These are phyloP conservation scores for Mormoops blainvillei DNA, from an alignment of 2,113 vertebrate genomes.

Conservation along the genomic window DNA sequence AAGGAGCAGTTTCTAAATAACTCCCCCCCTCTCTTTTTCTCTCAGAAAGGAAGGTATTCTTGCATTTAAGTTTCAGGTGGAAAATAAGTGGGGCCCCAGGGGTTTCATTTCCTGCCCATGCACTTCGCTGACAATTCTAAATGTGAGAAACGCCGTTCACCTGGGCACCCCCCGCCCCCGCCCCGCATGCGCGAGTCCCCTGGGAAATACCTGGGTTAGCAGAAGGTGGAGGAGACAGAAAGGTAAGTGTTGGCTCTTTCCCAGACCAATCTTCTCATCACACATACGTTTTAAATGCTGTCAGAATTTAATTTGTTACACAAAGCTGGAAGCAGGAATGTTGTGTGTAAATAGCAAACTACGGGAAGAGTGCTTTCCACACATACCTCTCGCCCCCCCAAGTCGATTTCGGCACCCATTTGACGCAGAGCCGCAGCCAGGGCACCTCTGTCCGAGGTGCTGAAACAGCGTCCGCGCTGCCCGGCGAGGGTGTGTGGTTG, in stretches of 20 bases:
- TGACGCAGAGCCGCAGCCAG: background rate
- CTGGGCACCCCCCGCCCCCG: background rate
- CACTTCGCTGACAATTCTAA: background rate
- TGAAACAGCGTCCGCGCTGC: background rate
- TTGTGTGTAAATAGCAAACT: conserved; percentile 67
- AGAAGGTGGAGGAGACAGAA: background rate
- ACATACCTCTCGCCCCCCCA: background rate
- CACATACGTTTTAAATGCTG: conserved; percentile 71
- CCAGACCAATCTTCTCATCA: conserved; percentile 64
- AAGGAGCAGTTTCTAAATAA: background rate
- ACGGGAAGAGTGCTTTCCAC: conserved; percentile 48
- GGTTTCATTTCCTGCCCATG: background rate
- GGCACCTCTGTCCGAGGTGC: background rate
- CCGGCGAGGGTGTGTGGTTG: accelerated
- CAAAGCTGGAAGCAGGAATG: conserved; percentile 63
- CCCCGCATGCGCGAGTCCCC: background rate
- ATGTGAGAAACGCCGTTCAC: background rate
- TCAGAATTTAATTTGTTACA: conserved; percentile 68
- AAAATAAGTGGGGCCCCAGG: background rate
- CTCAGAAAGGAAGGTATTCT: background rate
- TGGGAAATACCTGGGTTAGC: background rate
- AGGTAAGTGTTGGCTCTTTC: conserved; percentile 28
- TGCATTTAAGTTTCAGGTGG: background rate
- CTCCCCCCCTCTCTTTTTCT: background rate
- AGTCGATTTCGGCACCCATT: background rate